Base-by-base conservation (phyloP, 2,113 vertebrate genomes). In the Leptobrachium leishanense region DNA sequence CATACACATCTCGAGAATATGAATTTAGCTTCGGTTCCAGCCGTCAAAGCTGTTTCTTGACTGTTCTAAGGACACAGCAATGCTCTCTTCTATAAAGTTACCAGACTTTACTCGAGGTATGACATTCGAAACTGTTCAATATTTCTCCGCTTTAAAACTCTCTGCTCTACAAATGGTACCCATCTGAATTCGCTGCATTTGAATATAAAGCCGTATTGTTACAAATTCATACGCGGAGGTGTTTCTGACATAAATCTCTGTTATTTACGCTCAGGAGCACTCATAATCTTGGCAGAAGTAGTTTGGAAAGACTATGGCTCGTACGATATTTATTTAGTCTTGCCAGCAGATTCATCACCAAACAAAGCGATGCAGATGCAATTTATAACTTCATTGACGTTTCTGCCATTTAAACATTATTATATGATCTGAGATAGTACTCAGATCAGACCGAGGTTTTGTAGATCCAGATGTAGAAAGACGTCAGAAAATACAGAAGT, bases 181-280 rank as follows among this genome's bases (percentile, higher is more conserved):
- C 62, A 64, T 64, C 62, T 64, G 62, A 64, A 59, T 59, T 59
- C 1, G 10, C 55, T 15, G 55, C 13, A 59, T 59, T 59, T 59
- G 11, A 59, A 64, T 64, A 64, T 64, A 13, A 64, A 13, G 62
- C n/a, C 5, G n/a, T 31, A 64, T 64, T 64, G 31, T 64, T 64
- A 64, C 62, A 64, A 64, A 13, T 39, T 20, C n/a, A 64, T 64
- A 64, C 62, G 6, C 39, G n/a, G 13, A 64, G n/a, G 62, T 64
- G 31, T 64, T 64, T 64, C 10, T 64, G 62, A 64, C 62, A 64
- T 64, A 64, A 64, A 64, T 31, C 62, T 13, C 62, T 64, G 6
- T 7, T 64, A 64, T 31, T 3, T 64, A 64, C 39, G 4, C 39
- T 64, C 62, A 39, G 31, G 20, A 64, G 62, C 31, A 64, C 31